Percentiles rank a stretch among this genome's conserved stretches.
Conservation (phyloP, 1,140 invertebrate species). For the Drosophila mayri region DNA sequence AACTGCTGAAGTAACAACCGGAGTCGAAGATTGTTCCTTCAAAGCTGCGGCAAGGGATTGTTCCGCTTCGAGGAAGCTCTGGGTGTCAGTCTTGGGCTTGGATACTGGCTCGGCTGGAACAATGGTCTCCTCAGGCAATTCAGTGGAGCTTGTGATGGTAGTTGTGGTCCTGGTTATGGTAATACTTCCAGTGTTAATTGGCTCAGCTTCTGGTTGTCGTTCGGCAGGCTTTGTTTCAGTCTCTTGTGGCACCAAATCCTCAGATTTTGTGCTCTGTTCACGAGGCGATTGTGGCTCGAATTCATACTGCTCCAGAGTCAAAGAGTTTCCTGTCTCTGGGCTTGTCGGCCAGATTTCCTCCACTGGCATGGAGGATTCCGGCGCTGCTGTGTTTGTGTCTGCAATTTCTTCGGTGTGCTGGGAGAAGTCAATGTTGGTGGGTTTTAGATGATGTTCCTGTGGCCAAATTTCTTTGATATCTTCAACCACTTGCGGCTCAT, state of each 20-base stretch:
- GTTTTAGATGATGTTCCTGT: conserved; percentile 69
- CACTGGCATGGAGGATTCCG: conserved; percentile 54
- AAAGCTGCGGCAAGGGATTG: conserved; percentile 20
- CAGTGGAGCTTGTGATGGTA: conserved; percentile 23
- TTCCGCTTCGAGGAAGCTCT: conserved; percentile 55
- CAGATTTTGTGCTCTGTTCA: conserved; percentile 30
- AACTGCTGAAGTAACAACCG: neutral
- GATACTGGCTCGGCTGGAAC: neutral
- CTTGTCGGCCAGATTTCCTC: conserved; percentile 79
- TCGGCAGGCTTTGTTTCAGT: conserved; percentile 2
- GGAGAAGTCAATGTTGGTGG: conserved; percentile 81
- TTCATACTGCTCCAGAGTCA: conserved; percentile 69
- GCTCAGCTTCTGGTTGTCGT: conserved; percentile 8
- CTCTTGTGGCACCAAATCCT: conserved; percentile 16
- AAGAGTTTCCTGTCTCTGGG: conserved; percentile 73
- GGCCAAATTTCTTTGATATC: conserved; percentile 83
- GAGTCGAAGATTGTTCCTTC: conserved; percentile 25
- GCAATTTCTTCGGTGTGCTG: conserved; percentile 56
- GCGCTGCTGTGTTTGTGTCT: conserved; percentile 3
- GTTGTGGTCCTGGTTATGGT: conserved; percentile 49
- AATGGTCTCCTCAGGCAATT: neutral
- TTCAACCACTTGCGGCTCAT: conserved; percentile 53
- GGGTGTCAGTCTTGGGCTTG: conserved; percentile 47
- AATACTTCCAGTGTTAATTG: conserved; percentile 45
- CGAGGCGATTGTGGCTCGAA: conserved; percentile 59